phyloP scores from a whole-genome alignment of 2,113 vertebrate species.

The Diphyllodes magnificus region DNA sequence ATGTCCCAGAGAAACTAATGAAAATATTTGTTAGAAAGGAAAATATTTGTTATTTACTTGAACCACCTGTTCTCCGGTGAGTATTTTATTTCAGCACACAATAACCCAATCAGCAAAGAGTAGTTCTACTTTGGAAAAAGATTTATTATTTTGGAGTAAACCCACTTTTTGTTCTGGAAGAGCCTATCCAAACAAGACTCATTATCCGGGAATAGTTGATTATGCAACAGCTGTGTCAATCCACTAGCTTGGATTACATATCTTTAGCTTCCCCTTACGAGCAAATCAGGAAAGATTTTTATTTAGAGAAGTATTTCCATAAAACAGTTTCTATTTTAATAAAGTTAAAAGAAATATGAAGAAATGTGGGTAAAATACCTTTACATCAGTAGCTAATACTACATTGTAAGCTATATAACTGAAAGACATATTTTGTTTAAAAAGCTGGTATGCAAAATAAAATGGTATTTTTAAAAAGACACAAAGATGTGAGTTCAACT shows the following conservation, averaged over 20 bases:
- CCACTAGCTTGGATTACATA: not conserved
- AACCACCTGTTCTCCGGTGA: not conserved
- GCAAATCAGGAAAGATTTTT: not conserved
- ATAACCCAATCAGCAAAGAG: not conserved
- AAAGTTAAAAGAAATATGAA: not conserved
- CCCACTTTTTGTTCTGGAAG: not conserved
- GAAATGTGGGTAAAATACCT: not conserved
- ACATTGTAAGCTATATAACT: not conserved
- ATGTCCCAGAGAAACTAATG: not conserved
- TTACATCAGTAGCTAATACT: not conserved
- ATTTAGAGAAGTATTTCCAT: not conserved
- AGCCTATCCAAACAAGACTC: not conserved
- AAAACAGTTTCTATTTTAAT: not conserved
- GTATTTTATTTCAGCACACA: not conserved
- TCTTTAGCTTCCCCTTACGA: not conserved
- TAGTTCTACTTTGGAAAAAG: not conserved
- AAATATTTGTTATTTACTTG: not conserved
- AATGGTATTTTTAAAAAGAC: not conserved
- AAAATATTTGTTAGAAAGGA: not conserved
- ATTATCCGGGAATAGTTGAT: not conserved
- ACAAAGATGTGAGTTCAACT: not conserved
- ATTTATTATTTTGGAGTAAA: not conserved
- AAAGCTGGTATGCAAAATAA: not conserved
- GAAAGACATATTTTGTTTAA: not conserved
- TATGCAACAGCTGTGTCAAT: not conserved